Conservation (phyloP, 2,797 vertebrate genomes). For the Arremon aurantiirostris region DNA sequence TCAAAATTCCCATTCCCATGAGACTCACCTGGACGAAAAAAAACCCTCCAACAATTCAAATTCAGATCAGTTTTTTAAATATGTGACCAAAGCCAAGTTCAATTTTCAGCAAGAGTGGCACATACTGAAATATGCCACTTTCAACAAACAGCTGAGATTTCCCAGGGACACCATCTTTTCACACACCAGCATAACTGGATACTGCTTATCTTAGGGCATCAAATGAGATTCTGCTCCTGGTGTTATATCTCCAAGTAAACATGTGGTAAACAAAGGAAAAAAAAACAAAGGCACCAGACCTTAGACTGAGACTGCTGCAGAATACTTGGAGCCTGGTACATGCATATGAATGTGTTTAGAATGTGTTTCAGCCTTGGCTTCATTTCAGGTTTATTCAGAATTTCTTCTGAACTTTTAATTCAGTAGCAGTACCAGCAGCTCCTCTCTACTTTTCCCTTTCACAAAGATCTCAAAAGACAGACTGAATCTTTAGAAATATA, state of each 20-base stretch:
- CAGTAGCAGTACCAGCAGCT: neutral
- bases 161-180: neutral
- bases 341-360: conserved; percentile 51
- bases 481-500: conserved; percentile 24
- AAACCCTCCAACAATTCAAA: neutral
- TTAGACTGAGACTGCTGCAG: neutral
- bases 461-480: conserved; percentile 43
- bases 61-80: neutral
- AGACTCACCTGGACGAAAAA: conserved; percentile 5
- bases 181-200: neutral
- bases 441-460: conserved; percentile 38
- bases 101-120: neutral
- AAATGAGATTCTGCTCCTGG: conserved; percentile 14
- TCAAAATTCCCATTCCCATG: neutral
- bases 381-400: conserved; percentile 41
- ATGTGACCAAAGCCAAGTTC: neutral
- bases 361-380: conserved; percentile 34
- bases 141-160: neutral
- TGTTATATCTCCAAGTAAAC: conserved; percentile 23
- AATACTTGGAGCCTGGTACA: neutral
- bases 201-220: conserved; percentile 10
- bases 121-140: neutral
- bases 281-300: conserved; percentile 9
- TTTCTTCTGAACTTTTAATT: conserved; percentile 43
- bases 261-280: conserved; percentile 6